A percentile compares a stretch with the other conserved stretches of the same genome.
These are phyloP conservation scores for Lepidurus couesii DNA, from an alignment of 1,140 invertebrate species.

Conservation along the genomic window DNA sequence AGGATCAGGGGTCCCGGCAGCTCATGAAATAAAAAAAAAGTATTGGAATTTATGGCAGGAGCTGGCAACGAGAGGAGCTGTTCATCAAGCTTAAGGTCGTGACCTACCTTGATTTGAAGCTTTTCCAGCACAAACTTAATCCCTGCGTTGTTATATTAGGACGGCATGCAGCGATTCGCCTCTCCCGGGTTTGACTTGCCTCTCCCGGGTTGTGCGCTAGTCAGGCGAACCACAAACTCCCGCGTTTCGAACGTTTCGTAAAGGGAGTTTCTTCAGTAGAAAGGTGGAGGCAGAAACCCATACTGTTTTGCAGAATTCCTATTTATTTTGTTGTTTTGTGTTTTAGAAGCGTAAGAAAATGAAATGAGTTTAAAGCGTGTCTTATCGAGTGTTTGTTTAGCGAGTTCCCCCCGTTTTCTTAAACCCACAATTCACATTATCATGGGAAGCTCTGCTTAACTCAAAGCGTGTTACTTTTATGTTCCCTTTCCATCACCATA, in stretches of 20 bases:
- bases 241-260: too few relatives aligned
- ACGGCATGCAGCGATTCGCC: background rate
- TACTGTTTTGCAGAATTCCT: too few relatives aligned
- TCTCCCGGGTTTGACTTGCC: too few relatives aligned
- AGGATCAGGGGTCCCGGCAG: background rate
- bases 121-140: background rate
- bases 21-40: background rate
- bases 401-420: background rate
- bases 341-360: background rate
- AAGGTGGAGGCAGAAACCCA: too few relatives aligned
- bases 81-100: constrained; percentile 5
- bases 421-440: constrained; percentile 10
- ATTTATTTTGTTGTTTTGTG: background rate
- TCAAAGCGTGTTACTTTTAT: constrained; percentile 19
- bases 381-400: constrained; percentile 19
- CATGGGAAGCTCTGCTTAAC: constrained; percentile 4
- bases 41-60: constrained; percentile 16
- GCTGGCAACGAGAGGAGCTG: constrained; percentile 17
- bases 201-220: background rate
- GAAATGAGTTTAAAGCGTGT: background rate
- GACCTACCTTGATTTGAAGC: constrained; percentile 7
- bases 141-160: background rate
- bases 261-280: too few relatives aligned
- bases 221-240: background rate
- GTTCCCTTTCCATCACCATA: constrained; percentile 12